Evolutionary conservation across 1,140 invertebrate genomes (phyloP), one percentile per base, ranked within the genome.

Genomic region (Zaprionus vittiger): DNA sequence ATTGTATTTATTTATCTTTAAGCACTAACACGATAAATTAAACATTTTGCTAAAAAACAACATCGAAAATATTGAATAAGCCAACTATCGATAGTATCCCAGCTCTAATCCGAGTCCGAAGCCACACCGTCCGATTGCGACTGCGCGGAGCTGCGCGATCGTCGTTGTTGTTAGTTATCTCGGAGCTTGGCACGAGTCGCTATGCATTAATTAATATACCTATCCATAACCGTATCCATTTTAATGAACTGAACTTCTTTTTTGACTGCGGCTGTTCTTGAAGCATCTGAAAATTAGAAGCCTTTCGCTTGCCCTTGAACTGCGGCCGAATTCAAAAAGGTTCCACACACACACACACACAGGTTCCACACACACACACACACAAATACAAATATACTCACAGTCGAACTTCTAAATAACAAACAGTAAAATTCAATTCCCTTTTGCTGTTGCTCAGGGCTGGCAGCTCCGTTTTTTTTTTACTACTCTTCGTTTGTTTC

Each of bases 161-260:
- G 31, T 11, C 4, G 31, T 20, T 17, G 34, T 20, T 61, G 15
- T 31, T 57, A 2, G 63, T 55, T 22, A 22, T 41, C 37, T 60
- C 63, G 31, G 73, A 67, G 77, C 70, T 83, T 81, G 84, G 84
- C 84, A 87, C 84, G 84, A 89, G 84, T 90, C 85, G 65, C 74
- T 68, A 77, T 79, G 81, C 78, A 84, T 87, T 81, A 89, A 87
- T 87, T 89, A 87, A 73, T 81, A 80, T 22, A 17, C 69, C 77
- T 78, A 71, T 44, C 67, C 49, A 75, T 72, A 73, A 22, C 41
- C 72, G 79, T 74, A 68, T 64, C 60, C 76, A 63, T 69, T 59
- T 77, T 73, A 72, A 80, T 77, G 82, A 77, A 63, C 34, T 64
- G 44, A 31, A 57, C 67, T 34, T 52, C 41, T 47, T 47, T 56